Evolutionary conservation across 2,888 invertebrate genomes (phyloP).

Genomic region (Drosophila vallismaia): DNA sequence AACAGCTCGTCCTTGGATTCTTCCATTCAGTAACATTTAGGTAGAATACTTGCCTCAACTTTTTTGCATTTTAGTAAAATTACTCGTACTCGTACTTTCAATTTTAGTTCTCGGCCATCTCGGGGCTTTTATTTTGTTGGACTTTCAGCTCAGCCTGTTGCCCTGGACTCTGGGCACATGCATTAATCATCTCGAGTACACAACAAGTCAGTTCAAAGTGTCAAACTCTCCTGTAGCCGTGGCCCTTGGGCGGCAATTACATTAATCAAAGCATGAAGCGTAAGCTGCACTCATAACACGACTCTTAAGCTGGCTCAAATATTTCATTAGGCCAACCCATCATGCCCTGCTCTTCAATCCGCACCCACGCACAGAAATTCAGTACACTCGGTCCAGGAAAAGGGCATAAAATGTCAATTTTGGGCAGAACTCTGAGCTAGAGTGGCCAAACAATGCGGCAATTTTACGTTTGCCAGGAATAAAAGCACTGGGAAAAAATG

Average conservation of each 20-base stretch:
- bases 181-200: conserved; percentile 66
- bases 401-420: conserved; percentile 62
- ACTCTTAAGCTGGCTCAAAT: conserved; percentile 48
- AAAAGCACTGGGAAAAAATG: background rate
- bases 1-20: conserved; percentile 54
- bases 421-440: conserved; percentile 20
- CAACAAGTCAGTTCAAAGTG: conserved; percentile 52
- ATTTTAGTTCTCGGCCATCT: conserved; percentile 13
- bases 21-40: conserved; percentile 39
- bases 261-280: conserved; percentile 63
- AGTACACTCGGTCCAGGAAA: conserved; percentile 43
- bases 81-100: conserved; percentile 16
- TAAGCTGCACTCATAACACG: conserved; percentile 49
- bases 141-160: conserved; percentile 51
- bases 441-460: conserved; percentile 53
- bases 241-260: conserved; percentile 64
- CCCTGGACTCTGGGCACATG: conserved; percentile 23
- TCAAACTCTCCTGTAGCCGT: conserved; percentile 38
- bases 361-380: conserved; percentile 16
- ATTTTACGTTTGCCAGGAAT: conserved; percentile 40
- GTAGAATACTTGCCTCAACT: conserved; percentile 42
- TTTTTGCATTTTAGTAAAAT: conserved; percentile 52
- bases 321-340: conserved; percentile 52
- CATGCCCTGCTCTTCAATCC: conserved; percentile 5
- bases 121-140: conserved; percentile 26